Percentiles rank a stretch among this genome's conserved stretches.
Conservation (phyloP, 2,888 invertebrate genomes). For the Hofmannophila pseudospretella region DNA sequence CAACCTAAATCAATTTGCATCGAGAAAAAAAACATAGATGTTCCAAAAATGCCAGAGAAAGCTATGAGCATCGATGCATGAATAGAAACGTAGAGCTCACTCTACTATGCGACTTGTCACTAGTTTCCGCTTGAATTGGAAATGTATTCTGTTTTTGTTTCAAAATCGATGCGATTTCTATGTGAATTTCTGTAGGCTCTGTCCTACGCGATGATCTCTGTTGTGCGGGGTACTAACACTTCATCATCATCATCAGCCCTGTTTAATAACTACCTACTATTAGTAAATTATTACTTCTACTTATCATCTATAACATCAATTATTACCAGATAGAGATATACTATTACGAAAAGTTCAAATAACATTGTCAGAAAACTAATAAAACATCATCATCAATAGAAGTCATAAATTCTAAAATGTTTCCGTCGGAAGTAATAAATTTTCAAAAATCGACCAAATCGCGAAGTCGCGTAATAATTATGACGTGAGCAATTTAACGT, state of each 20-base stretch:
- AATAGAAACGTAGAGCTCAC: slow-evolving; percentile 7
- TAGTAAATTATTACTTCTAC: no score
- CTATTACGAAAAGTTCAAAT: no score
- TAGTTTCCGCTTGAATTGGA: not conserved
- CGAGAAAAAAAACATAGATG: slow-evolving; percentile 1
- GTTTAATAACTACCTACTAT: no score
- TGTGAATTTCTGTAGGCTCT: not conserved
- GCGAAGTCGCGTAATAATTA: slow-evolving; percentile 13
- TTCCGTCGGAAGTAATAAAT: not conserved
- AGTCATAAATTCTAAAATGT: no score
- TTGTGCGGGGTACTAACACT: no score
- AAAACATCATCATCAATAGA: no score
- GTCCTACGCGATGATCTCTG: no score
- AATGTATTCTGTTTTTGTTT: not conserved
- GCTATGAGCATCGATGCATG: not conserved
- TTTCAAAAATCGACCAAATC: not conserved
- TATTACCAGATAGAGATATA: no score
- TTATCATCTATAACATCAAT: no score
- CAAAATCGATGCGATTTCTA: not conserved
- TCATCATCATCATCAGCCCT: no score
- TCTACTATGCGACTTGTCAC: slow-evolving; percentile 4
- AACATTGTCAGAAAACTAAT: no score
- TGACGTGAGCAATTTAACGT: slow-evolving; percentile 14
- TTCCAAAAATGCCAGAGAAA: slow-evolving; percentile 1
- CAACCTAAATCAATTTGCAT: not conserved